Conservation (phyloP, 1,140 invertebrate genomes). For the Bombus impatiens region DNA sequence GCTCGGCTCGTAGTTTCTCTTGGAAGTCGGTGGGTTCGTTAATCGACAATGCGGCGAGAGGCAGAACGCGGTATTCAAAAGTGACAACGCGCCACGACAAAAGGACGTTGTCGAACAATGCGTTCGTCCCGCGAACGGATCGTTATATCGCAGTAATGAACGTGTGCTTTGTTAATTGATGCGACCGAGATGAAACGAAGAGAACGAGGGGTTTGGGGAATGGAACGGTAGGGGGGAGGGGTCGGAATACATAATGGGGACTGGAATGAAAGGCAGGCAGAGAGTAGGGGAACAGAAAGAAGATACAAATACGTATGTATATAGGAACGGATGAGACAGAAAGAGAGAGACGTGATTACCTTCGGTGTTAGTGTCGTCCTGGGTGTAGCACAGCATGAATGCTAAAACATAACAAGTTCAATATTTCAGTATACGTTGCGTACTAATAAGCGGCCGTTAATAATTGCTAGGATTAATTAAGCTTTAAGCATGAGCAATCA, state of each 20-base stretch:
- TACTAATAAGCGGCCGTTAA: constrained; percentile 76
- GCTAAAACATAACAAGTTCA: constrained; percentile 88
- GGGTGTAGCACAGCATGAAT: constrained; percentile 95
- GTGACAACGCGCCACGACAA: constrained; percentile 32
- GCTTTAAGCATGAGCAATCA: constrained; percentile 66
- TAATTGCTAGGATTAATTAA: constrained; percentile 76
- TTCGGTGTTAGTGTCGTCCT: constrained; percentile 93
- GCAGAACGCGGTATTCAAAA: background rate
- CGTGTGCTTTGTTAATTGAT: constrained; percentile 59
- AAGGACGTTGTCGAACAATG: constrained; percentile 36
- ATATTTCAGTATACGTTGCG: constrained; percentile 69
- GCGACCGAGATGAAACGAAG: constrained; percentile 48
- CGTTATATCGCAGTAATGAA: constrained; percentile 53
- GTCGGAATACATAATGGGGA: constrained; percentile 20
- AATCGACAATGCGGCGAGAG: constrained; percentile 12
- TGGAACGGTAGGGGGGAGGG: too few species aligned
- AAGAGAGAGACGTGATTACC: constrained; percentile 84
- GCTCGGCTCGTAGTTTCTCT: background rate
- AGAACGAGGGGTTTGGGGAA: background rate
- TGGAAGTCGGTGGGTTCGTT: background rate
- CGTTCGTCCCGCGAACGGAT: constrained; percentile 16
- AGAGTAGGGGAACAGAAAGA: constrained; percentile 19
- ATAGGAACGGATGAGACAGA: constrained; percentile 11
- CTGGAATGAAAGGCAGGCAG: constrained; percentile 28
- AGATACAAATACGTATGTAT: constrained; percentile 6